Evolutionary conservation across 1,140 invertebrate species (phyloP).

Genomic region (Goniozus legneri): DNA sequence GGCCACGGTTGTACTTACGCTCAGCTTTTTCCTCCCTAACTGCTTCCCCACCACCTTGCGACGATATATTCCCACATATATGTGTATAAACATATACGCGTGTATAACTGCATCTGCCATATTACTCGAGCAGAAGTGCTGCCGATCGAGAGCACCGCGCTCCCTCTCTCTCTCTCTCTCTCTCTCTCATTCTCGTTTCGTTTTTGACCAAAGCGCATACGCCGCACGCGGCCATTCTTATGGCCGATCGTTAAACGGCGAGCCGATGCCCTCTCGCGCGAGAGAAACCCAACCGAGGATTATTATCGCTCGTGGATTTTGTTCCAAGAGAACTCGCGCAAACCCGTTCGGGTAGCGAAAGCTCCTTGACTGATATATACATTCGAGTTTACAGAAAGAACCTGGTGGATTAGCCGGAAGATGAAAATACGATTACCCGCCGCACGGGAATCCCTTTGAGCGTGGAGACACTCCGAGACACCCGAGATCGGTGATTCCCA

Average conservation of each 20-base stretch:
- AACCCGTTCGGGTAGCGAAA: too few species aligned
- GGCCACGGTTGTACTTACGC: slow-evolving; percentile 21
- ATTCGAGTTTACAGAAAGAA: too few species aligned
- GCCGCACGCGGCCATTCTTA: slow-evolving; percentile 1
- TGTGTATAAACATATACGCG: not conserved
- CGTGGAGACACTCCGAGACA: slow-evolving; percentile 23
- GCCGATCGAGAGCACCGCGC: slow-evolving; percentile 11
- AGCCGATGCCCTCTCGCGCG: too few species aligned
- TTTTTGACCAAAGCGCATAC: too few species aligned
- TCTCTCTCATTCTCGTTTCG: slow-evolving; percentile 5
- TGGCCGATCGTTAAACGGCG: slow-evolving; percentile 8
- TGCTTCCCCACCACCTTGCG: slow-evolving; percentile 4
- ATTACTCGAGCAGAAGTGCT: not conserved
- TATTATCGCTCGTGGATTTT: too few species aligned
- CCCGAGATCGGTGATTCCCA: slow-evolving; percentile 33
- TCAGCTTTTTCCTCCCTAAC: slow-evolving; percentile 21
- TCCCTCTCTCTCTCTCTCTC: too few species aligned
- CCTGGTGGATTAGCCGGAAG: too few species aligned
- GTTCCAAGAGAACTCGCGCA: too few species aligned
- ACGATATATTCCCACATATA: slow-evolving; percentile 1
- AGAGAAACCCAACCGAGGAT: too few species aligned
- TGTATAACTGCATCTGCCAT: too few species aligned
- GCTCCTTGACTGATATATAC: too few species aligned
- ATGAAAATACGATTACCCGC: too few species aligned
- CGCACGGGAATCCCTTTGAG: not conserved